Evolutionary conservation across 2,888 invertebrate genomes (phyloP), one percentile per base, ranked within the genome.

Genomic region (Zygogramma bicolorata): DNA sequence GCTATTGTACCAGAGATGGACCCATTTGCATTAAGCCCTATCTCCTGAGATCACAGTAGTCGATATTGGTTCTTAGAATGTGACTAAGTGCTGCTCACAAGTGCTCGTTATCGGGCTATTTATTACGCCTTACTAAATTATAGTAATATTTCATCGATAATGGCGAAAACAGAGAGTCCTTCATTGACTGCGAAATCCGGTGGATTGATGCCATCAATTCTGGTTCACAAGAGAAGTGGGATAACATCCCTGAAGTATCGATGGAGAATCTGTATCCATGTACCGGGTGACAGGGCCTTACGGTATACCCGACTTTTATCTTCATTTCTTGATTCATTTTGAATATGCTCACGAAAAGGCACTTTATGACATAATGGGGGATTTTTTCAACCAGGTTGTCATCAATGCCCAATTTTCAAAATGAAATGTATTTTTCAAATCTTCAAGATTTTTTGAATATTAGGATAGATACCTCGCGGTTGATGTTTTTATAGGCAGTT

Each of bases 1-100:
- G 83, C 86, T 85, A 88, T 87, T 88, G 87, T 88, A 83, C 82
- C 75, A 80, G 79, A 83, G 85, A 86, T 83, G 86, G 85, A 84
- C 85, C 84, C 85, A 85, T 86, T 85, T 85, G 85, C 86, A 86
- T 86, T 85, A 85, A 83, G 82, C 82, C 80, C 81, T 80, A 82
- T 81, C 82, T 83, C 82, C 79, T 78, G 79, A 80, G 82, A 82
- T 73, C 78, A 34, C 70, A 70, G 76, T 73, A 77, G 70, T 77
- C 80, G 78, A 80, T 81, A 82, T 82, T 75, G 82, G 82, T 79
- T 79, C 79, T 79, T 81, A 81, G 80, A 81, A 74, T 76, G 77
- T 76, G 79, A 79, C 76, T 63, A 73, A 69, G 71, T 70, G 58
- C 58, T 69, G 68, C 66, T 76, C 71, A 71, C 63, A 59, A 65